These are phyloP conservation scores for Ceraclea dissimilis DNA, from an alignment of 2,888 invertebrate species.

Conservation along the genomic window DNA sequence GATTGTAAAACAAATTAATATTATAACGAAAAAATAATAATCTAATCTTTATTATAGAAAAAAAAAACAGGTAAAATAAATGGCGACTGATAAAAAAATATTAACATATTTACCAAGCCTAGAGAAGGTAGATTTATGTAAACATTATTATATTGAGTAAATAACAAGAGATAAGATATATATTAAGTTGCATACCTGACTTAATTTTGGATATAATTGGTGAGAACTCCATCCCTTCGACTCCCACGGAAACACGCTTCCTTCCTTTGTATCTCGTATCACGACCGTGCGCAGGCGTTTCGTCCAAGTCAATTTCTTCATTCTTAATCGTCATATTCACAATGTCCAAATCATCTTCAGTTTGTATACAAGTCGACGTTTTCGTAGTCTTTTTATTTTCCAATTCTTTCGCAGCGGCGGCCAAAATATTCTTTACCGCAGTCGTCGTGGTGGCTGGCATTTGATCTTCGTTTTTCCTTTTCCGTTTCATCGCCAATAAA, in stretches of 20 bases:
- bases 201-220: slow-evolving; percentile 20
- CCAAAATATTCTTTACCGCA: slow-evolving; percentile 43
- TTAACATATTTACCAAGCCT: too few species aligned
- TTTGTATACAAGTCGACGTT: slow-evolving; percentile 41
- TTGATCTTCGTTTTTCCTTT: slow-evolving; percentile 38
- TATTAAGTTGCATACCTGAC: slow-evolving; percentile 13
- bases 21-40: too few species aligned
- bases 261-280: slow-evolving; percentile 41
- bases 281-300: slow-evolving; percentile 32
- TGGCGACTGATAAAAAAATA: too few species aligned
- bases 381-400: slow-evolving; percentile 28
- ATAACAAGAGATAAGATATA: not conserved
- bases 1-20: too few species aligned
- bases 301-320: slow-evolving; percentile 18
- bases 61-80: too few species aligned
- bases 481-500: slow-evolving; percentile 26
- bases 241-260: slow-evolving; percentile 39
- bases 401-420: slow-evolving; percentile 44
- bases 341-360: slow-evolving; percentile 39
- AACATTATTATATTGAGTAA: too few species aligned
- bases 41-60: too few species aligned
- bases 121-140: too few species aligned
- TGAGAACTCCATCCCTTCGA: slow-evolving; percentile 29
- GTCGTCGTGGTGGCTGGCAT: slow-evolving; percentile 42
- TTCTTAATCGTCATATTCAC: slow-evolving; percentile 18